phyloP scores from a whole-genome alignment of 2,888 invertebrate species.

The Anticlea derivata region DNA sequence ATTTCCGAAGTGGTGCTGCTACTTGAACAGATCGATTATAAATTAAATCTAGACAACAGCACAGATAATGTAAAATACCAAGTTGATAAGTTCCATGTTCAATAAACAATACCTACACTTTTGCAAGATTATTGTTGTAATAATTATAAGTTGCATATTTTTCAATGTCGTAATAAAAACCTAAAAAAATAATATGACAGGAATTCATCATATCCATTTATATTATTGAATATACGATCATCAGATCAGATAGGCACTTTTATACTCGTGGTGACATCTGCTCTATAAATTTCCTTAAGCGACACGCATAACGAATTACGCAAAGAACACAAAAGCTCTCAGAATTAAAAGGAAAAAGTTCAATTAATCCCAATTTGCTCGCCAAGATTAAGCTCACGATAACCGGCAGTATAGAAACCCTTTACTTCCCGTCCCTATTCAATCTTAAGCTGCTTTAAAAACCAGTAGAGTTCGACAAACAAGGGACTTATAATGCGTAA shows the following conservation, averaged over 20 bases:
- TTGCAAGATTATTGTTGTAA: not conserved
- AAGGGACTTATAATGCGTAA: conserved; percentile 77
- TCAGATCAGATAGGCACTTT: too few relatives aligned
- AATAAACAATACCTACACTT: not conserved
- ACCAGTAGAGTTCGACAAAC: conserved; percentile 73
- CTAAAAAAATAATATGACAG: too few relatives aligned
- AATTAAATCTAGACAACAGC: conserved; percentile 37
- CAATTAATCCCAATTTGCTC: conserved; percentile 83
- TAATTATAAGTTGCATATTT: not conserved
- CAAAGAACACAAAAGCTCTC: conserved; percentile 67
- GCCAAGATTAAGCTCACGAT: conserved; percentile 78
- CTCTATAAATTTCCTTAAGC: conserved; percentile 60
- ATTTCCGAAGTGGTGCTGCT: conserved; percentile 36
- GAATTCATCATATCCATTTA: too few relatives aligned
- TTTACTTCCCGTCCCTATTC: conserved; percentile 71
- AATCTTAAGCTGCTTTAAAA: conserved; percentile 78
- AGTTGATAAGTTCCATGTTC: not conserved
- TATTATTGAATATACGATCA: too few relatives aligned
- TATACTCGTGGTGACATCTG: conserved; percentile 37
- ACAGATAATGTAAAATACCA: conserved; percentile 5
- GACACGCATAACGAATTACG: conserved; percentile 73
- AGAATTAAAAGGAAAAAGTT: conserved; percentile 76
- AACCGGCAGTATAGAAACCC: conserved; percentile 75
- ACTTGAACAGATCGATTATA: conserved; percentile 32
- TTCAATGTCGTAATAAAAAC: not conserved